A percentile compares a stretch with the other conserved stretches of the same genome.
phyloP scores from a whole-genome alignment of 2,113 vertebrate species.

The Serinus canaria region DNA sequence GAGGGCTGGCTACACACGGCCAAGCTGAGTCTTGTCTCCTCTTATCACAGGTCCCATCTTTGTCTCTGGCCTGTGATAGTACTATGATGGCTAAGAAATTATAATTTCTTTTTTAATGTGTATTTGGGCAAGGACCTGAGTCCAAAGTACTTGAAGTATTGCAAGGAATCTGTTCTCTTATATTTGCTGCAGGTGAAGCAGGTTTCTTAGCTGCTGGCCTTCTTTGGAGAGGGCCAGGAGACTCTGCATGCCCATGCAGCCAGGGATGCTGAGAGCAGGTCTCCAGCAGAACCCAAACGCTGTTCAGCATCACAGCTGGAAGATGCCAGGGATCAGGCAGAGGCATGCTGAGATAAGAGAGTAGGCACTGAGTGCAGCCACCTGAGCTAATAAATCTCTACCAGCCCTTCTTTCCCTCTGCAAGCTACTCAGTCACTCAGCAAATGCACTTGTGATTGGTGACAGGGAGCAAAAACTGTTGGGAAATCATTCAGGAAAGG shows the following conservation, averaged over 20 bases:
- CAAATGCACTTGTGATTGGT: not conserved
- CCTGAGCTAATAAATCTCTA: not conserved
- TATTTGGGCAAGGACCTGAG: not conserved
- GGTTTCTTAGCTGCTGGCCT: not conserved
- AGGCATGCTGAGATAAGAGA: not conserved
- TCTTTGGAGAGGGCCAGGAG: not conserved
- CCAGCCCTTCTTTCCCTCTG: not conserved
- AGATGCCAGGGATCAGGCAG: not conserved
- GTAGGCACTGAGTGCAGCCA: not conserved
- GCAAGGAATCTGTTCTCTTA: not conserved
- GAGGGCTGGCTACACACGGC: fast-evolving
- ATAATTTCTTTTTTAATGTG: not conserved
- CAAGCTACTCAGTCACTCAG: not conserved
- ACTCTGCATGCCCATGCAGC: fast-evolving
- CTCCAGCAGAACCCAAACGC: not conserved
- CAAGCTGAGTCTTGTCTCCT: not conserved
- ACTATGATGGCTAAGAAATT: not conserved
- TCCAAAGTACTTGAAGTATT: not conserved
- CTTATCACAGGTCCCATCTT: not conserved
- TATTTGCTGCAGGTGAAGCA: not conserved
- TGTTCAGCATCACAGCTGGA: not conserved
- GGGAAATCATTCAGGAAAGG: not conserved
- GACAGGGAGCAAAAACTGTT: not conserved
- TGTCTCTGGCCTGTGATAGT: not conserved
- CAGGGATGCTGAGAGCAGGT: fast-evolving